phyloP scores from a whole-genome alignment of 2,888 invertebrate species.

The Therioaphis trifolii region DNA sequence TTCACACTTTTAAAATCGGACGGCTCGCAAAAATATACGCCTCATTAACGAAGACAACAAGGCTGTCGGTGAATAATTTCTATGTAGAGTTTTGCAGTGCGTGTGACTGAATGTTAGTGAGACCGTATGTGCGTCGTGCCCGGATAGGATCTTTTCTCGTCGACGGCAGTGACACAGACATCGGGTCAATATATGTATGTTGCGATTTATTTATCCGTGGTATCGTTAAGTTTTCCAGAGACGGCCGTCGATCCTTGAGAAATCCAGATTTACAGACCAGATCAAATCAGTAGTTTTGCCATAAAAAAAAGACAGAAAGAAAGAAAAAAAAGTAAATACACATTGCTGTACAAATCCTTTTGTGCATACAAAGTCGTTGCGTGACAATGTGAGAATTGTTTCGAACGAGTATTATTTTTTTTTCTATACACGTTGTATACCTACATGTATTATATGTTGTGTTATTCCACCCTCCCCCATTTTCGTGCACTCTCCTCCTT shows the following conservation, averaged over 20 bases:
- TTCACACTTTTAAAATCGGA: constrained; percentile 39
- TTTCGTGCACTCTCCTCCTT: not conserved
- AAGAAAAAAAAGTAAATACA: constrained; percentile 1
- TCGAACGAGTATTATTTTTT: constrained; percentile 42
- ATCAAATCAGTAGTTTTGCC: constrained; percentile 57
- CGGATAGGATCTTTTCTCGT: constrained; percentile 32
- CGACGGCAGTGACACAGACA: not conserved
- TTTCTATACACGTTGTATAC: not conserved
- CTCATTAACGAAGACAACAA: constrained; percentile 32
- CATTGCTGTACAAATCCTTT: constrained; percentile 42
- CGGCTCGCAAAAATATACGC: constrained; percentile 21
- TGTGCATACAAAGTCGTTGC: constrained; percentile 58
- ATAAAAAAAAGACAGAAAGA: constrained; percentile 38
- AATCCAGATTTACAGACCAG: constrained; percentile 55
- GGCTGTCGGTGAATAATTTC: constrained; percentile 33
- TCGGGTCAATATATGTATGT: not conserved
- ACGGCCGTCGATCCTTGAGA: constrained; percentile 40
- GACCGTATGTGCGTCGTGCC: not conserved
- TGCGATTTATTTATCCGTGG: constrained; percentile 21
- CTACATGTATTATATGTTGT: constrained; percentile 6
- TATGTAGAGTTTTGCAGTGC: constrained; percentile 9
- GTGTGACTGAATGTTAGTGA: constrained; percentile 35
- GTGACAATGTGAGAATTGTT: constrained; percentile 62
- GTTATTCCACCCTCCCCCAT: not conserved
- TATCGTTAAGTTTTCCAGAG: constrained; percentile 27